Base-by-base conservation (phyloP, 64 coral and sea anemone genomes). In the Montipora foliosa region DNA sequence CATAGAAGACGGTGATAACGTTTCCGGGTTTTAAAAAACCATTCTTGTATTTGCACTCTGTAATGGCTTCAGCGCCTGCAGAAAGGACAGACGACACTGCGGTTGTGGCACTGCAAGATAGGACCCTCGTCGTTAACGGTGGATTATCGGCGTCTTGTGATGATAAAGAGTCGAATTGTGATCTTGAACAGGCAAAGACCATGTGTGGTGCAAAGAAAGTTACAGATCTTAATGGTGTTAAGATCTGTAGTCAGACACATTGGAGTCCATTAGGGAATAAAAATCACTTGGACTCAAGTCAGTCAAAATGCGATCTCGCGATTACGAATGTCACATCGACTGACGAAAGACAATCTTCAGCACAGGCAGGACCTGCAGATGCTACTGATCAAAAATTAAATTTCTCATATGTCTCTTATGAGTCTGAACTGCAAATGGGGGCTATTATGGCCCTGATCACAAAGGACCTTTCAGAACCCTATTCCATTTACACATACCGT, bases 401-500 rank as follows among this genome's bases (percentile, higher is more conserved):
- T 86, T 86, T 86, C 55, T 82, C 93, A 61, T 99, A 96, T 87
- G 92, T 99, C 60, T 84, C 74, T 46, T 99, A 99, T 50, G 86
- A 99, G 68, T 96, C 92, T 67, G 98, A 99, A 88, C 86, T 61
- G 25, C 98, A 99, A 77, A 99, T 99, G 98, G 90, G 91, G 64
- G 79, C 92, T 13, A 99, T 99, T 47, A 99, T 99, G 98, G 92
- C 95, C 0, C 86, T 99, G 80, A 99, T 99, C 44, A 99, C 98
- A 3, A 99, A 99, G 71, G 98, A 99, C 89, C 91, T 99, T 76
- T 99, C 98, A 4, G 98, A 99, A 82, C 98, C 98, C 4, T 99
- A 99, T 47, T 99, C 98, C 1, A 94, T 99, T 62, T 99, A 99
- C 83, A 99, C 98, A 2, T 99, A 99, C 77, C 95, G 98, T 44